Base-by-base conservation (phyloP, 2,797 vertebrate genomes). In the Denticeps clupeoides region DNA sequence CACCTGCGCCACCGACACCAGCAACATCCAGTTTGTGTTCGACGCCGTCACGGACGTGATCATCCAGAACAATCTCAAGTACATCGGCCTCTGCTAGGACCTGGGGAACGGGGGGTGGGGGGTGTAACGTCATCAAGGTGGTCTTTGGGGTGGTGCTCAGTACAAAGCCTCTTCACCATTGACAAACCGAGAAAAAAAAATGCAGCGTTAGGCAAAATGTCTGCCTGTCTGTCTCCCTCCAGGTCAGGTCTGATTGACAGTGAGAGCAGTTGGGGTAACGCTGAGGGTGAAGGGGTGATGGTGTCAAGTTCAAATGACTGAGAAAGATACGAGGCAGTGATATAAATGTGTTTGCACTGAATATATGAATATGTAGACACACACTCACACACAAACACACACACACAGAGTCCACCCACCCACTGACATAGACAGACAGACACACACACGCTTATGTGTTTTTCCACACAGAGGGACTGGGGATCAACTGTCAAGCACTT, bases 11-110 rank as follows among this genome's bases (percentile, higher is more conserved):
- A 99, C 95, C 25, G 93, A 99, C 76, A 99, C 95, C 86, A 98
- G 94, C 87, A 98, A 99, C 85, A 98, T 99, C 85, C 95, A 99
- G 65, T 99, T 99, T 77, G 95, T 99, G 71, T 99, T 98, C 61
- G 95, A 99, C 45, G 94, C 95, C 15, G 95, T 99, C 74, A 99
- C 94, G 80, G 95, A 98, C 66, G 95, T 98, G 83, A 98, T 99
- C 72, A 99, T 99, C 76, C 95, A 99, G 83, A 99, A 98, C 86
- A 99, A 99, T 84, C 93, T 99, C 63, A 98, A 99, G 80, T 99
- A 99, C 73, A 99, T 99, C 49, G 95, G 95, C 64, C 85, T 99
- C 72, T 99, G 95, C 89, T 99, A 93, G 87, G 75, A 71, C 72
- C 56, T 58, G 74, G 72, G 41, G 52, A 41, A 15, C 38, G 52